A percentile compares a stretch with the other conserved stretches of the same genome.
Evolutionary conservation across 2,797 vertebrate species (phyloP).

Genomic region (Odontamblyopus lacepedii): DNA sequence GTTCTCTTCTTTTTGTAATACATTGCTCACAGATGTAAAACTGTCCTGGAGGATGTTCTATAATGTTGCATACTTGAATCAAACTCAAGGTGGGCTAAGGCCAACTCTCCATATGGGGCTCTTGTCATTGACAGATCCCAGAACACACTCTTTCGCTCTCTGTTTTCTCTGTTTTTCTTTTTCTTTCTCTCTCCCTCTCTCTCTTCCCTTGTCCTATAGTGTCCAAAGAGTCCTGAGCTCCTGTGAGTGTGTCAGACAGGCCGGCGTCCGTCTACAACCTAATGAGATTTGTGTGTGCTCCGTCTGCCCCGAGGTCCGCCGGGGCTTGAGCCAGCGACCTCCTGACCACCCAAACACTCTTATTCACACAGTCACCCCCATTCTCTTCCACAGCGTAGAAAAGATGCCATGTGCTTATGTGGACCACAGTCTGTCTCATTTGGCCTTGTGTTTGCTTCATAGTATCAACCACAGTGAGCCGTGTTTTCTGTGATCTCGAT

Average conservation of each 20-base stretch:
- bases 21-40: too few relatives aligned
- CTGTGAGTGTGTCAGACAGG: conserved; percentile 49
- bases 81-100: conserved; percentile 28
- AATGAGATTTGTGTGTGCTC: conserved; percentile 78
- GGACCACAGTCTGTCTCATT: background rate
- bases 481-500: too few relatives aligned
- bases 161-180: too few relatives aligned
- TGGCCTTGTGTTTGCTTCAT: background rate
- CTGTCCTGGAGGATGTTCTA: too few relatives aligned
- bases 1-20: too few relatives aligned
- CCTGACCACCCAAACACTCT: conserved; percentile 64
- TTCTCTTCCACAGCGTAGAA: background rate
- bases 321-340: conserved; percentile 76
- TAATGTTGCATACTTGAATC: conserved; percentile 10
- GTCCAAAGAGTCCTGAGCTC: conserved; percentile 55
- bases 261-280: conserved; percentile 64
- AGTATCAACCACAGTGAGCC: background rate
- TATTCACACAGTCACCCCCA: conserved; percentile 27
- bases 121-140: conserved; percentile 32
- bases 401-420: background rate
- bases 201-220: conserved; percentile 37
- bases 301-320: conserved; percentile 53
- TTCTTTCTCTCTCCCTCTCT: too few relatives aligned
- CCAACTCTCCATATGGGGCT: conserved; percentile 16
- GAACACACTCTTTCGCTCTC: conserved; percentile 30